phyloP scores from a whole-genome alignment of 37 sponge, comb jelly and placozoan species.

The Halisarca cf. caerulea region DNA sequence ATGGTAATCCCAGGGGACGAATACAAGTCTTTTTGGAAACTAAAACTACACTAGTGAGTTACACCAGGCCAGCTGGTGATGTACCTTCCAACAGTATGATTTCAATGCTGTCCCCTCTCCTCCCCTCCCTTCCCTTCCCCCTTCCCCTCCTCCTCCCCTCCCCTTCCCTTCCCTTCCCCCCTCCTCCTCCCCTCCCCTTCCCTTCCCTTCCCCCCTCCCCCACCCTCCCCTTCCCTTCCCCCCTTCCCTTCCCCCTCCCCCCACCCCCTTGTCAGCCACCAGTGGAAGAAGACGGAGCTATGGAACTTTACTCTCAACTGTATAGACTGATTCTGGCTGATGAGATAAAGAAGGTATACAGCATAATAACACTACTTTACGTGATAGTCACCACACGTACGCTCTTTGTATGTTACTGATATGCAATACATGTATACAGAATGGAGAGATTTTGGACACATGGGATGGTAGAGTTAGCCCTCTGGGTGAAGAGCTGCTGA shows the following conservation, averaged over 20 bases:
- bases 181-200: too few relatives aligned
- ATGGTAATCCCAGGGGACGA: conserved; percentile 10
- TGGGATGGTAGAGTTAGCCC: conserved; percentile 19
- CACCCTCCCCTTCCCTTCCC: too few relatives aligned
- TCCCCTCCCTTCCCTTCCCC: not conserved
- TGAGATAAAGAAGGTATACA: not conserved
- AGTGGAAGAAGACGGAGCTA: not conserved
- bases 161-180: not conserved
- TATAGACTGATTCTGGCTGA: not conserved
- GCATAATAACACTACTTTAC: too few relatives aligned
- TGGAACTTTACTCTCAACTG: not conserved
- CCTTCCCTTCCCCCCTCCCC: not conserved
- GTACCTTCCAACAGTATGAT: not conserved
- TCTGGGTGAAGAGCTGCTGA: not conserved
- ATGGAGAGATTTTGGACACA: not conserved
- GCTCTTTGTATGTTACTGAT: too few relatives aligned
- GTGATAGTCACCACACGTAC: too few relatives aligned
- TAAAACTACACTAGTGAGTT: not conserved
- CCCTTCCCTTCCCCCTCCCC: too few relatives aligned
- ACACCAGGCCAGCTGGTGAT: too few relatives aligned
- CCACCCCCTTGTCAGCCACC: not conserved
- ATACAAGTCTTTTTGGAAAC: not conserved
- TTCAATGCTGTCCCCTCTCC: not conserved
- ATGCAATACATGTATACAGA: not conserved
- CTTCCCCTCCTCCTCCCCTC: not conserved